Conservation (phyloP, 1,140 invertebrate species). For the Harpegnathos saltator region DNA sequence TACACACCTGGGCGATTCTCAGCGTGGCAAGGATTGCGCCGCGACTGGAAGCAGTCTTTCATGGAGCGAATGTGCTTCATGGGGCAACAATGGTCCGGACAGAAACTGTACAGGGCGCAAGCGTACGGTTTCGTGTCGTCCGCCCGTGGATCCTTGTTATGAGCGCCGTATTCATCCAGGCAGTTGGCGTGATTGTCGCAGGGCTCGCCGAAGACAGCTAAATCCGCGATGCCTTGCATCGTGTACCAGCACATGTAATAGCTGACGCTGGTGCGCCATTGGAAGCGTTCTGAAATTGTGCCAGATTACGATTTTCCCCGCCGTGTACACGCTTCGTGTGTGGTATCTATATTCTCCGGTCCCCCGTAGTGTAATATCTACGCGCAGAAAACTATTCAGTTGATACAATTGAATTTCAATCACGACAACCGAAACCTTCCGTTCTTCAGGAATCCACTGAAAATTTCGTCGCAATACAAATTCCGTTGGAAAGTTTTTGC, state of each 20-base stretch:
- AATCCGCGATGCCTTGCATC: slow-evolving; percentile 85
- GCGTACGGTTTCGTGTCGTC: slow-evolving; percentile 86
- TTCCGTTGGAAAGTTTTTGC: no score
- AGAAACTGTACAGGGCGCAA: slow-evolving; percentile 89
- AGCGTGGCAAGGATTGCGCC: slow-evolving; percentile 84
- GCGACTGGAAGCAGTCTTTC: slow-evolving; percentile 80
- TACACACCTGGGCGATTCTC: slow-evolving; percentile 75
- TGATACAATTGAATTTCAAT: no score
- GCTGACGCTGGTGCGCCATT: slow-evolving; percentile 88
- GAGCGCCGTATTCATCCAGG: slow-evolving; percentile 79
- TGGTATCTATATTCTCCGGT: no score
- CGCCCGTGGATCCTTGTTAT: slow-evolving; percentile 86
- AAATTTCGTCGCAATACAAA: no score
- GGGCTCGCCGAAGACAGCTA: slow-evolving; percentile 85
- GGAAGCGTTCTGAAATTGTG: slow-evolving; percentile 84
- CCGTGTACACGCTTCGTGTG: not conserved
- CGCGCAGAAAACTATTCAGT: no score
- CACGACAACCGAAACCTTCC: no score
- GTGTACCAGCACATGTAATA: slow-evolving; percentile 90
- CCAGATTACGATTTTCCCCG: not conserved
- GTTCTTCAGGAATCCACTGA: no score
- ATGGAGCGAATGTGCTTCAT: slow-evolving; percentile 83
- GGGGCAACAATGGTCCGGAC: slow-evolving; percentile 89
- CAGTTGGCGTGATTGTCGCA: slow-evolving; percentile 89
- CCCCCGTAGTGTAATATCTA: no score